These are phyloP conservation scores for Globodera ellingtonae DNA, from an alignment of 1,140 invertebrate species.

Conservation along the genomic window DNA sequence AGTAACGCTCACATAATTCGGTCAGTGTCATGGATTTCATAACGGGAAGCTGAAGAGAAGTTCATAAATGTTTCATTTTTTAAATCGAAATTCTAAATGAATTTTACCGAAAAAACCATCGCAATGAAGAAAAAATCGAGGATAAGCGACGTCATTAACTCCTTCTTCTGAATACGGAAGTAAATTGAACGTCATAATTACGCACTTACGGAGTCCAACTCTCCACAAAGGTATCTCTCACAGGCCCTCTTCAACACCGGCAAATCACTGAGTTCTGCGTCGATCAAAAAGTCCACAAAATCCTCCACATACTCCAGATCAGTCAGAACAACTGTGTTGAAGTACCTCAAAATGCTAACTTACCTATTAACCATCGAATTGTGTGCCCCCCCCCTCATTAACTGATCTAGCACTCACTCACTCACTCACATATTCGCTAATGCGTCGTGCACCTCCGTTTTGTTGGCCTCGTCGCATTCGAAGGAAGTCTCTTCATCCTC, in stretches of 20 bases:
- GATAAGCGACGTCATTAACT: slow-evolving; percentile 58
- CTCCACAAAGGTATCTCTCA: slow-evolving; percentile 62
- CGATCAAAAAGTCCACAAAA: slow-evolving; percentile 63
- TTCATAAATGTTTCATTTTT: not conserved
- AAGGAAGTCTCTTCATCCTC: slow-evolving; percentile 49
- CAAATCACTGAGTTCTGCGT: slow-evolving; percentile 63
- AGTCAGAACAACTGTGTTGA: slow-evolving; percentile 61
- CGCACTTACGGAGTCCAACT: slow-evolving; percentile 56
- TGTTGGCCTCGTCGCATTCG: slow-evolving; percentile 58
- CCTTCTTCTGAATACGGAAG: slow-evolving; percentile 55
- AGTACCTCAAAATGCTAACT: slow-evolving; percentile 38
- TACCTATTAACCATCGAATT: not conserved
- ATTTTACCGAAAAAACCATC: slow-evolving; percentile 51
- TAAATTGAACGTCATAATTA: slow-evolving; percentile 11
- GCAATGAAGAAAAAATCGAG: slow-evolving; percentile 61
- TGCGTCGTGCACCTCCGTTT: slow-evolving; percentile 62
- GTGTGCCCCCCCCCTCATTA: not conserved
- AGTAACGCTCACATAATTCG: slow-evolving; percentile 50
- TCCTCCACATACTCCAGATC: slow-evolving; percentile 64
- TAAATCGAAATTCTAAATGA: not conserved
- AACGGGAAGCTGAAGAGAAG: slow-evolving; percentile 49
- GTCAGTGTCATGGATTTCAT: slow-evolving; percentile 65
- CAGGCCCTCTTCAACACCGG: slow-evolving; percentile 62
- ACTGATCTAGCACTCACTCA: not conserved
- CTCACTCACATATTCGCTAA: slow-evolving; percentile 53